These are phyloP conservation scores for Scomberomorus guttatus DNA, from an alignment of 2,797 vertebrate genomes.

Conservation along the genomic window DNA sequence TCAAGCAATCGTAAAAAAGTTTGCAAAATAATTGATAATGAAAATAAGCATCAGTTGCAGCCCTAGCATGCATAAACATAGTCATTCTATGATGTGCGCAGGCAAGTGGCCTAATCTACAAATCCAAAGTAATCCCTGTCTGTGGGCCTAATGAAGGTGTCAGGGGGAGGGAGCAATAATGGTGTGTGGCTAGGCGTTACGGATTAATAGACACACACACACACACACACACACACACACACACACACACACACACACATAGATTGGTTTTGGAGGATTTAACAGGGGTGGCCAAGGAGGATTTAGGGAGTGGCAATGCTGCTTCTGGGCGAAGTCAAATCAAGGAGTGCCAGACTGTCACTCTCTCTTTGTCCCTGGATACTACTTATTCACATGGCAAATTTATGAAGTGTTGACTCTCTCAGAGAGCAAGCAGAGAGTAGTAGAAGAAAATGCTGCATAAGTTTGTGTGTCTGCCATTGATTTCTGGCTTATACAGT, in stretches of 20 bases:
- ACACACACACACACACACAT: constrained; percentile 19
- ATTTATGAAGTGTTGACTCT: constrained; percentile 76
- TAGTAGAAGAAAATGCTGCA: constrained; percentile 50
- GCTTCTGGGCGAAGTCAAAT: constrained; percentile 59
- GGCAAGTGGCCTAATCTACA: constrained; percentile 50
- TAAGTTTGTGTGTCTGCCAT: constrained; percentile 51
- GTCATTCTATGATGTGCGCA: not conserved
- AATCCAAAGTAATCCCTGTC: constrained; percentile 62
- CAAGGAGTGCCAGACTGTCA: constrained; percentile 51
- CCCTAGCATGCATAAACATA: not conserved
- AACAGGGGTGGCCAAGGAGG: constrained; percentile 37
- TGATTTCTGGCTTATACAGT: constrained; percentile 67
- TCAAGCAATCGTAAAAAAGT: too few relatives aligned
- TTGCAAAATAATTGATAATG: not conserved
- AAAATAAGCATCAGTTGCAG: constrained; percentile 23
- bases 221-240: constrained; percentile 18
- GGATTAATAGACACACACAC: constrained; percentile 71
- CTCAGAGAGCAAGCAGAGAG: constrained; percentile 43
- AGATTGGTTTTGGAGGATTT: constrained; percentile 61
- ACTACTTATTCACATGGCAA: constrained; percentile 64
- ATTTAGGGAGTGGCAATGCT: constrained; percentile 57
- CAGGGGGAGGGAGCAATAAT: constrained; percentile 71
- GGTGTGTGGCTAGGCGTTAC: constrained; percentile 71
- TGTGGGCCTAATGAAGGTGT: constrained; percentile 78
- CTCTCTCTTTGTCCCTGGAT: constrained; percentile 44